These are phyloP conservation scores for Phrynosoma blainvillii DNA, from an alignment of 2,113 vertebrate species.

Conservation along the genomic window DNA sequence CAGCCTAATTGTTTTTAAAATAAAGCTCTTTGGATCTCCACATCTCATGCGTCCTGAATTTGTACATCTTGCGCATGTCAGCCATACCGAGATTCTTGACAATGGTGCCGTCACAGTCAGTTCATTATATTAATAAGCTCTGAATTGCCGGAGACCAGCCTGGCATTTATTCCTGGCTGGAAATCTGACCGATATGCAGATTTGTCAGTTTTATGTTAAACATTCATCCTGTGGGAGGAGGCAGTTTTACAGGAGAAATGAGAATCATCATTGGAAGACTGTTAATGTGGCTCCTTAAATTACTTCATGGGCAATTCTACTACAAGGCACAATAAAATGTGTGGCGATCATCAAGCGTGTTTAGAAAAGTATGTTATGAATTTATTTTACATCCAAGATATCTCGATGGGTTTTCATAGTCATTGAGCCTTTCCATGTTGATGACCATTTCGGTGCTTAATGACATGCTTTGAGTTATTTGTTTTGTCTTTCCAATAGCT, in stretches of 20 bases:
- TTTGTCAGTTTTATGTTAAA: conserved; percentile 10
- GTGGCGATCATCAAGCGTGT: not conserved
- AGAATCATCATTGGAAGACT: conserved; percentile 23
- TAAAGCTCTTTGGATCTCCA: not conserved
- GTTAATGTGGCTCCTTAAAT: conserved; percentile 29
- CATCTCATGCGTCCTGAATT: not conserved
- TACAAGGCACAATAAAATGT: conserved; percentile 26
- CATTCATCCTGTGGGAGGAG: not conserved
- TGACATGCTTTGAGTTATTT: not conserved
- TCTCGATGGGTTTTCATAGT: not conserved
- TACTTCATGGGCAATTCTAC: conserved; percentile 13
- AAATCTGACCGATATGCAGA: conserved; percentile 6
- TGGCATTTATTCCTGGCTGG: conserved; percentile 17
- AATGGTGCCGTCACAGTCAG: not conserved
- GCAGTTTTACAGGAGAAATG: conserved; percentile 35
- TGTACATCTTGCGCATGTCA: not conserved
- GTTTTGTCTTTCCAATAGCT: conserved; percentile 18
- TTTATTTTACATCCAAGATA: conserved; percentile 16
- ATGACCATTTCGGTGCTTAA: conserved; percentile 9
- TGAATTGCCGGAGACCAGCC: not conserved
- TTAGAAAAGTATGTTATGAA: conserved; percentile 20
- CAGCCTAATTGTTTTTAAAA: too few species aligned
- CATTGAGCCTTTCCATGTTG: not conserved
- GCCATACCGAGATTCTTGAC: not conserved
- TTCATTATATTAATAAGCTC: conserved; percentile 24